Base-by-base conservation (phyloP, 2,888 invertebrate genomes). In the Himalopsyche japonica region DNA sequence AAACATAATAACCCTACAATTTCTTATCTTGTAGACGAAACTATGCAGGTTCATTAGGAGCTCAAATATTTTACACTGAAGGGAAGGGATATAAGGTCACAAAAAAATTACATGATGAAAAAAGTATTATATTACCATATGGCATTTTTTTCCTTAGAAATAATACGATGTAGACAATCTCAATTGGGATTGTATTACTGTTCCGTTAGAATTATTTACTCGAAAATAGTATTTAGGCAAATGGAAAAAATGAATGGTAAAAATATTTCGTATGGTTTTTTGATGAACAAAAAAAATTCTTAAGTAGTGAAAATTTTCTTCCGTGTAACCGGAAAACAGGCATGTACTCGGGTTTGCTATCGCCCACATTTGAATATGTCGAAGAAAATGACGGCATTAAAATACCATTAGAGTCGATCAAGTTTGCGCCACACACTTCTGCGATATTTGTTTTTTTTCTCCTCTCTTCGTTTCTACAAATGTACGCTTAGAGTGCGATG, bases 361-460 rank as follows among this genome's bases (percentile, higher is more conserved):
- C 86, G 79, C 82, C 64, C 32, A 49, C 83, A 80, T 84, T 83
- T 79, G 85, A 86, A 83, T 86, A 76, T 85, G 84, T 84, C 84
- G 79, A 48, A 70, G 80, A 80, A 84, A 86, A 84, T 86, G 86
- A 79, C 77, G 82, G 83, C 86, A 86, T 86, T 86, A 86, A 86
- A 86, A 86, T 85, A 79, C 84, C 86, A 86, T 86, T 86, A 86
- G 83, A 76, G 81, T 64, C 82, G 86, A 86, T 82, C 86, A 70
- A 47, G 64, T 48, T 80, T 81, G 27, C 70, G 70, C 48, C 76
- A 15, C 77, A 20, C 24, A 57, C 57, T 57, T 7, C n/a, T 57
- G 24, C 57, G 57, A 30, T 80, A 76, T 84, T 84, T 84, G 64
- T 84, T 84, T 86, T 78, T 82, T 85, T 83, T 15, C 24, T 57